Base-by-base conservation (phyloP, 2,797 vertebrate species). In the Gymnothorax javanicus region DNA sequence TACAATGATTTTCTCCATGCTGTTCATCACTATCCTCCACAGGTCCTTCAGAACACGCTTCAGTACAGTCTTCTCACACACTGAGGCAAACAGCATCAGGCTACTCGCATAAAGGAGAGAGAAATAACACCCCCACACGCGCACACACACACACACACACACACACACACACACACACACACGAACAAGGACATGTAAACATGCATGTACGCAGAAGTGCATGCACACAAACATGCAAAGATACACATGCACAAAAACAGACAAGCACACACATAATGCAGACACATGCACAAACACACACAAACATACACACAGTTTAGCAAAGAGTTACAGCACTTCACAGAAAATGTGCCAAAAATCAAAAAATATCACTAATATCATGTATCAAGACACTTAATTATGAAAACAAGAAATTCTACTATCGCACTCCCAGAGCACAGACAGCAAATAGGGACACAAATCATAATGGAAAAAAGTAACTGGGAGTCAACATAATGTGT, bases 21-120 rank as follows among this genome's bases (percentile, higher is more conserved):
- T 97, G 92, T 96, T 97, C 94, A 99, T 96, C 73, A 99, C 98
- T 1, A 97, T 96, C 91, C 96, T 95, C 98, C 98, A 99, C 88
- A 99, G 96, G 87, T 99, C 98, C 90, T 99, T 99, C 89, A 99
- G 94, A 87, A 99, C 97, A 43, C 98, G 95, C 92, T 99, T 99
- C 93, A 99, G 95, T 89, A 99, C 98, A 0, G 97, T 97, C 95
- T 99, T 99, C 94, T 99, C 98, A 93, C 98, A 99, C 89, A 97
- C 94, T 20, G 97, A 96, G 0, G 98, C 98, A 90, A 99, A 99
- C 57, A 99, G 93, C 3, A 98, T 98, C 90, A 99, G 96, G 91
- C 98, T 99, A 93, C 56, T 13, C 50, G 25, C 7, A 81, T 43
- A 12, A 1, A 67, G 8, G 17, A 50, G 73, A 77, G 11, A 27